A percentile compares a stretch with the other conserved stretches of the same genome.
phyloP scores from a whole-genome alignment of 2,888 invertebrate genomes.

The Campoletis raptor region DNA sequence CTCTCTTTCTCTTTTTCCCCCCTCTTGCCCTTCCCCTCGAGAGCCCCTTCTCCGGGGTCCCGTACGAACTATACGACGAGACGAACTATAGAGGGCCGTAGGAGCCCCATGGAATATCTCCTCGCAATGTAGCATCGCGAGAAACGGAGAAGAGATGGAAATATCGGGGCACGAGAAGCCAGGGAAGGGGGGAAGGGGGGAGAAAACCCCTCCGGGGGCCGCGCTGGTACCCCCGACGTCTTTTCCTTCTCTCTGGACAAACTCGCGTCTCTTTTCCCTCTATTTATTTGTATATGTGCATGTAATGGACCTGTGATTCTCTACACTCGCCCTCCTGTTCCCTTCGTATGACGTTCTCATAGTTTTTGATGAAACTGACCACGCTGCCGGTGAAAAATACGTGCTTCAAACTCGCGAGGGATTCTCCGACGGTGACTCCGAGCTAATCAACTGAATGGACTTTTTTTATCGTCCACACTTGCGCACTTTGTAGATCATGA shows the following conservation, averaged over 20 bases:
- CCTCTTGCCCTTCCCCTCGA: conserved; percentile 41
- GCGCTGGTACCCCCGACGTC: conserved; percentile 52
- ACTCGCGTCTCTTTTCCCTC: conserved; percentile 40
- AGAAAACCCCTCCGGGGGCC: conserved; percentile 61
- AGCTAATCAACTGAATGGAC: neutral
- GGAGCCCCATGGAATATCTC: conserved; percentile 32
- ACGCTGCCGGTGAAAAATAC: neutral
- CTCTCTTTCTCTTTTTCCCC: conserved; percentile 58
- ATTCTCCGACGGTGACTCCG: conserved; percentile 12
- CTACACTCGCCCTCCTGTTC: neutral
- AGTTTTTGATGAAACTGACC: conserved; percentile 46
- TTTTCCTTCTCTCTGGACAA: conserved; percentile 49
- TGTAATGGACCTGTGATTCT: conserved; percentile 24
- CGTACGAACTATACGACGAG: conserved; percentile 45
- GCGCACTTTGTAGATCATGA: neutral
- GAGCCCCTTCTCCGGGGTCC: conserved; percentile 55
- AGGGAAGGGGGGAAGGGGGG: conserved; percentile 4
- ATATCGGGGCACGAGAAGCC: conserved; percentile 19
- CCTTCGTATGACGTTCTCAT: neutral
- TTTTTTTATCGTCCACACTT: neutral
- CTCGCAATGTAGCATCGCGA: conserved; percentile 28
- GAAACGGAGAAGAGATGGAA: conserved; percentile 55
- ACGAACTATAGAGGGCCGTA: conserved; percentile 51
- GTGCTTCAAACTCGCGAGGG: conserved; percentile 6
- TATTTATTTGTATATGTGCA: conserved; percentile 17